Percentiles rank a stretch among this genome's conserved stretches.
These are phyloP conservation scores for Pristis pectinata DNA, from an alignment of 2,797 vertebrate genomes.

Conservation along the genomic window DNA sequence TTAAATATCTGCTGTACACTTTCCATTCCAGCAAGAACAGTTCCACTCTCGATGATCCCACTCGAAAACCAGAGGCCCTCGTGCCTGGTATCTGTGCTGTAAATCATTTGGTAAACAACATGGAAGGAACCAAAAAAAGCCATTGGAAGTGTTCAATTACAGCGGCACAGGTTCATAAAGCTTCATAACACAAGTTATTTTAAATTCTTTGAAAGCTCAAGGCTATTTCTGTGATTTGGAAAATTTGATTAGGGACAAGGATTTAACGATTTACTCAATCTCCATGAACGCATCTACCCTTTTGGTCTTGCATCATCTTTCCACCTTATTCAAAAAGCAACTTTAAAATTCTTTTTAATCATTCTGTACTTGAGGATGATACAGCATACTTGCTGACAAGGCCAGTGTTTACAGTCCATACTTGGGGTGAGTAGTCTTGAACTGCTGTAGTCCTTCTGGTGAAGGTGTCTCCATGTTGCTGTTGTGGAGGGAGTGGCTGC, in stretches of 20 bases:
- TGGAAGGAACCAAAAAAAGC: background rate
- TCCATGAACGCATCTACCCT: background rate
- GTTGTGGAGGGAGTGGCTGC: too few species aligned
- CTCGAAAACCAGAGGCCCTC: too few species aligned
- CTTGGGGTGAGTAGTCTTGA: too few species aligned
- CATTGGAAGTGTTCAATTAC: background rate
- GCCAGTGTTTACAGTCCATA: too few species aligned
- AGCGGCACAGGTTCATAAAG: background rate
- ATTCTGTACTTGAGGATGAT: background rate
- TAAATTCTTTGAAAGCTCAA: background rate
- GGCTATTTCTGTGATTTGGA: background rate
- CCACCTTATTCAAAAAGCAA: background rate
- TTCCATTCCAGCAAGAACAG: too few species aligned
- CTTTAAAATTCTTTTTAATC: background rate
- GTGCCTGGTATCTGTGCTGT: background rate
- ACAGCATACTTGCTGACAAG: too few species aligned
- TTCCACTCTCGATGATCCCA: too few species aligned
- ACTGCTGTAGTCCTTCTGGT: too few species aligned
- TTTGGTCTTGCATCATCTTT: background rate
- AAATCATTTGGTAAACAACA: background rate
- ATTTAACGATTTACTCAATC: background rate
- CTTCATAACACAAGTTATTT: background rate
- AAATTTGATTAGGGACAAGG: background rate
- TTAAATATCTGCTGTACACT: too few species aligned
- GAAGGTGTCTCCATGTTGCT: too few species aligned